These are phyloP conservation scores for Tachysurus fulvidraco DNA, from an alignment of 2,113 vertebrate species.

Conservation along the genomic window DNA sequence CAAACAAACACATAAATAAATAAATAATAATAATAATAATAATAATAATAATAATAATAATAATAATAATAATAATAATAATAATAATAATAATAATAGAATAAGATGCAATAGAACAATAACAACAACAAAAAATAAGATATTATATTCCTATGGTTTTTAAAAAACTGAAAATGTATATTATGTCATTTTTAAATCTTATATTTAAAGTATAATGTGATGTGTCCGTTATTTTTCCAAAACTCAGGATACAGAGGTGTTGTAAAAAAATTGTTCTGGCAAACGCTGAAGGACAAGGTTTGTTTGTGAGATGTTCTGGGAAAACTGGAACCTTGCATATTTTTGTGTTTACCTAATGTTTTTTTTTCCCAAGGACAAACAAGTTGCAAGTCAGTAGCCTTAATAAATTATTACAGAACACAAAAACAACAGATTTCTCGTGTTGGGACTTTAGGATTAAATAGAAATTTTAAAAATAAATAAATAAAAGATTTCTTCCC, in stretches of 20 bases:
- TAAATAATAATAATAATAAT: neutral
- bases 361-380: conserved; percentile 49
- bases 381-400: conserved; percentile 38
- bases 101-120: neutral
- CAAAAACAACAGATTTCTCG: conserved; percentile 34
- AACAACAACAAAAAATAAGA: neutral
- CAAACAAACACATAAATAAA: too few relatives aligned
- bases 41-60: neutral
- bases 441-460: neutral
- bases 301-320: neutral
- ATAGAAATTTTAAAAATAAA: neutral
- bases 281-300: neutral
- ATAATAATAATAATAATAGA: neutral
- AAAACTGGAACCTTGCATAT: conserved; percentile 46
- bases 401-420: conserved; percentile 47
- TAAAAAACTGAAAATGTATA: neutral
- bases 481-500: neutral
- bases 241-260: neutral
- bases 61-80: neutral
- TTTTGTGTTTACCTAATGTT: conserved; percentile 42
- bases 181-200: neutral
- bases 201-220: neutral
- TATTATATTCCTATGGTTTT: neutral
- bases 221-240: neutral
- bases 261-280: neutral